These are phyloP conservation scores for Oophaga sylvatica DNA, from an alignment of 2,797 vertebrate genomes.

Conservation along the genomic window DNA sequence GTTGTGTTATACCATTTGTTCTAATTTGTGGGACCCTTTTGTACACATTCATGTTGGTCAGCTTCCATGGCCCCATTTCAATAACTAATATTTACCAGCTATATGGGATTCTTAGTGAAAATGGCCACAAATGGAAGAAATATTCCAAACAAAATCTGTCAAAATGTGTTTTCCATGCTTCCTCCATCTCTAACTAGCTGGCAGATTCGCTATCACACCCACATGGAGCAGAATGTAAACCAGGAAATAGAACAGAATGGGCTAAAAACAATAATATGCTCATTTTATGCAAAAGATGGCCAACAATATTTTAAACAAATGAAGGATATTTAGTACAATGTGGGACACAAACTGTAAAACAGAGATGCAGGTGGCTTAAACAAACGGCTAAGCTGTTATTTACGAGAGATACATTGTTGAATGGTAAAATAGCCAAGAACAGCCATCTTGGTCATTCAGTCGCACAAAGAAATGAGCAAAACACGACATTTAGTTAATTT, in stretches of 20 bases:
- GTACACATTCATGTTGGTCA: conserved; percentile 56
- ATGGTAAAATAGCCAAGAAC: not conserved
- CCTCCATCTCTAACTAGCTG: conserved; percentile 39
- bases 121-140: conserved; percentile 53
- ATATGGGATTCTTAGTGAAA: conserved; percentile 52
- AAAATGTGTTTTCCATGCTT: conserved; percentile 50
- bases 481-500: not conserved
- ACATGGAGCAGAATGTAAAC: conserved; percentile 59
- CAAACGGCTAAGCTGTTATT: conserved; percentile 47
- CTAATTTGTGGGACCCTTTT: conserved; percentile 56
- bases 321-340: conserved; percentile 7
- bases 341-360: conserved; percentile 29
- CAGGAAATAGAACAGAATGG: conserved; percentile 57
- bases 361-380: conserved; percentile 43
- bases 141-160: conserved; percentile 62
- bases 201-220: conserved; percentile 51
- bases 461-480: not conserved
- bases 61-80: conserved; percentile 55
- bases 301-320: conserved; percentile 44
- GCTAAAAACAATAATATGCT: conserved; percentile 60
- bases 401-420: not conserved
- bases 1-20: conserved; percentile 55
- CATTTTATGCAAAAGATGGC: conserved; percentile 57
- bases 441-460: not conserved
- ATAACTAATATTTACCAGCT: conserved; percentile 63